phyloP scores from a whole-genome alignment of 2,888 invertebrate species.

The Noctua janthina region DNA sequence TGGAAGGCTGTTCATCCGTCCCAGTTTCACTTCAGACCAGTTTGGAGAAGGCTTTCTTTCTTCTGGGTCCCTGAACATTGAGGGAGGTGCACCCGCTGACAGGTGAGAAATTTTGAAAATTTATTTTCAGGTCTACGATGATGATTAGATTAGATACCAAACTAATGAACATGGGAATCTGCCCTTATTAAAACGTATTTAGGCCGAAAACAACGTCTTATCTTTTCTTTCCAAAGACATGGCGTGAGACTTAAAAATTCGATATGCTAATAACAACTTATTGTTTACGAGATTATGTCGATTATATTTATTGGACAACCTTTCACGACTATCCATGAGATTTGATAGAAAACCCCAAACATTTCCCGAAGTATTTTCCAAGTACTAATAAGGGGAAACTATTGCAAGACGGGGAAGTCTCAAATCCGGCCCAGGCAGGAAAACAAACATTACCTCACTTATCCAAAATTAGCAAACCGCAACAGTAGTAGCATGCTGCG shows the following conservation, averaged over 20 bases:
- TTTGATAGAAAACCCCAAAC: not conserved
- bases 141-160: too few relatives aligned
- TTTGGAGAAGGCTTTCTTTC: slow-evolving; percentile 88
- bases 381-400: not conserved
- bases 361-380: not conserved
- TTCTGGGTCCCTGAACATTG: slow-evolving; percentile 88
- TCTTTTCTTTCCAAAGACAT: not conserved
- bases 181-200: too few relatives aligned
- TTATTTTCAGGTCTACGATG: not conserved
- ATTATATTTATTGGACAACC: not conserved
- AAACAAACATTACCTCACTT: not conserved
- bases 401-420: not conserved
- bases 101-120: slow-evolving; percentile 76
- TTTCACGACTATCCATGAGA: not conserved
- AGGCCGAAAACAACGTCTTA: not conserved
- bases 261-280: not conserved
- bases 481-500: not conserved
- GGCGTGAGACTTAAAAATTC: not conserved
- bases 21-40: slow-evolving; percentile 90
- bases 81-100: slow-evolving; percentile 91
- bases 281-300: not conserved
- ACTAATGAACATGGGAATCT: too few relatives aligned
- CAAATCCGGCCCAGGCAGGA: not conserved
- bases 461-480: not conserved
- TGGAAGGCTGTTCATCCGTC: slow-evolving; percentile 91